Percentiles rank a stretch among this genome's conserved stretches.
Evolutionary conservation across 2,888 invertebrate genomes (phyloP).

Genomic region (Saturnia pavonia): DNA sequence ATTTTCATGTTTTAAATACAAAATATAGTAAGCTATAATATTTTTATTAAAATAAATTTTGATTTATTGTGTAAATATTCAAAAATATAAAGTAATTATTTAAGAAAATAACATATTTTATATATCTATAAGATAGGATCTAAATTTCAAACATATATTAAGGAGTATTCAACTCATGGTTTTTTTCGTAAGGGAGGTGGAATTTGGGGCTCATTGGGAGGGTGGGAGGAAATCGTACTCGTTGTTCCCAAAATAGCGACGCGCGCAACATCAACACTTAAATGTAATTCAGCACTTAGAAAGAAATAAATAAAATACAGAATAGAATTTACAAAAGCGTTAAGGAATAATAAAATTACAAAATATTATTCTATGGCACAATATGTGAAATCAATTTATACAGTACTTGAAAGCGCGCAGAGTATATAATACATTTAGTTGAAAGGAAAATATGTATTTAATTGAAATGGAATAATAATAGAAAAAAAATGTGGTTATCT

Average conservation of each 20-base stretch:
- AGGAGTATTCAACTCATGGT: not conserved
- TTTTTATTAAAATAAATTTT: no score
- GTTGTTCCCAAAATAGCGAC: not conserved
- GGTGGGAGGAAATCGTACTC: not conserved
- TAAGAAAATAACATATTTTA: no score
- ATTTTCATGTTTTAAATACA: no score
- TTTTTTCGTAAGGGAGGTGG: not conserved
- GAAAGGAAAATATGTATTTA: not conserved
- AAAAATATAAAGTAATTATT: no score
- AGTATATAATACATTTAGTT: not conserved
- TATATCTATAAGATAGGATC: no score
- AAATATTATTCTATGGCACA: not conserved
- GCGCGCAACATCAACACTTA: not conserved
- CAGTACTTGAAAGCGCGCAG: not conserved
- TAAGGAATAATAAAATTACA: not conserved
- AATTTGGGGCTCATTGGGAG: not conserved
- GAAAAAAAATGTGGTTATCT: not conserved
- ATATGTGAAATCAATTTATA: not conserved
- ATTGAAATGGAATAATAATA: not conserved
- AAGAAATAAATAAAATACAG: not conserved
- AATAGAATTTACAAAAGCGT: not conserved
- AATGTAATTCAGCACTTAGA: not conserved
- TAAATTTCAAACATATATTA: not conserved
- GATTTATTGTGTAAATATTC: no score
- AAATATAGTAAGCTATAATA: no score